Evolutionary conservation across 2,797 vertebrate species (phyloP), one percentile per base, ranked within the genome.

Genomic region (Karalla daura): DNA sequence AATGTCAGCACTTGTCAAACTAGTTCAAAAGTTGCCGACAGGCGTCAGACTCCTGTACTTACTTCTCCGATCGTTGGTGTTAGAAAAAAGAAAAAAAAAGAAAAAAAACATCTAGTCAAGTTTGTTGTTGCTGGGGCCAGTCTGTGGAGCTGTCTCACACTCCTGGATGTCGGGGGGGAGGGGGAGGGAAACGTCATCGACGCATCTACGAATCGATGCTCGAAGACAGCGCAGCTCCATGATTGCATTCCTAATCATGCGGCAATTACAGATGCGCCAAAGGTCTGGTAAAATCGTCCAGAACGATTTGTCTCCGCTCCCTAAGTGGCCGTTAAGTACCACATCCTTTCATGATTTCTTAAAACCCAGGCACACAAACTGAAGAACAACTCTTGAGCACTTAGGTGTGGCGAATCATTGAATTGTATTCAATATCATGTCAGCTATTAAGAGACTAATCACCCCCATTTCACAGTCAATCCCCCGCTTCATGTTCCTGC

Each of bases 281-380:
- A 54, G 23, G 33, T 58, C 49, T 59, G 23, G 58, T 62, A 14
- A 68, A 70, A 62, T 55, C 17, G 45, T 71, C 62, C 37, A 18
- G 32, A 71, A 62, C 1, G 1, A 12, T 71, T 45, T 62, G 11
- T 60, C 23, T n/a, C 11, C 0, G 5, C 24, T 49, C 25, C 56
- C 2, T 5, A 61, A 51, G 21, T 69, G 54, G 20, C 45, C 47
- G 56, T 35, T 0, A 50, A 54, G 32, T 35, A 17, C 45, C 12
- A 40, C 54, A 23, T 60, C 12, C 39, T 61, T 71, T 70, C 17
- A 79, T 20, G 35, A 51, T 65, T 63, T 58, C 33, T 50, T 56
- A 13, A 70, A 84, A 56, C 27, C 36, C 52, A 23, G 30, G 37
- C 32, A 56, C 25, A 33, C 46, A 35, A 59, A 63, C 23, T 58